Evolutionary conservation across 2,888 invertebrate species (phyloP).

Genomic region (Heliconius sara): DNA sequence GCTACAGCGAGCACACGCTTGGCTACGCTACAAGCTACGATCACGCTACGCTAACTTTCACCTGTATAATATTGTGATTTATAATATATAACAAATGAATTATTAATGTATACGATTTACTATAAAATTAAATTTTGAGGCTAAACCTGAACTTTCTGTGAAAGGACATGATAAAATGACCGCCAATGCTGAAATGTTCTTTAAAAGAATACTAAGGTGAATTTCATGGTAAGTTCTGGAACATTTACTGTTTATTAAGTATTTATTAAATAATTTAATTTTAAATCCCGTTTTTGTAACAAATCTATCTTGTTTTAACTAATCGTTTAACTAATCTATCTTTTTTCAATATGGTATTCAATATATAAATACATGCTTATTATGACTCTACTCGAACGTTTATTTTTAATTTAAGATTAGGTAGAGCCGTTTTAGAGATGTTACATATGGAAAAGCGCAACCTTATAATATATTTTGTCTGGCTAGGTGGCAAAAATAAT

Average conservation of each 20-base stretch:
- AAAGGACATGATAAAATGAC: constrained; percentile 5
- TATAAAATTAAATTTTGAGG: neutral
- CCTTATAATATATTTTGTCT: neutral
- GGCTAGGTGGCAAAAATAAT: neutral
- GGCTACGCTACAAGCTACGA: constrained; percentile 51
- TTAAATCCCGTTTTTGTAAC: neutral
- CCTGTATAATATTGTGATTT: constrained; percentile 10
- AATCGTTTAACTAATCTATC: neutral
- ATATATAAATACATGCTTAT: too few relatives aligned
- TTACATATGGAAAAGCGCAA: neutral
- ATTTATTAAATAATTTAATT: constrained; percentile 9
- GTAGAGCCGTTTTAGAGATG: neutral
- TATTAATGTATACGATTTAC: constrained; percentile 9
- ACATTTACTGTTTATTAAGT: neutral
- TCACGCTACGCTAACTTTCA: constrained; percentile 48
- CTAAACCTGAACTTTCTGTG: neutral
- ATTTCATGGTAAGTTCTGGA: constrained; percentile 31
- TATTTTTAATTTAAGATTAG: too few relatives aligned
- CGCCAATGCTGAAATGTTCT: constrained; percentile 10
- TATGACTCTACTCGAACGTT: too few relatives aligned
- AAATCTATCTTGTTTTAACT: neutral
- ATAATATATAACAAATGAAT: constrained; percentile 1
- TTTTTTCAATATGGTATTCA: too few relatives aligned
- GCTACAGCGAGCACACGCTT: constrained; percentile 67
- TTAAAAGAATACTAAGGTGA: constrained; percentile 32